Conservation (phyloP, 2,113 vertebrate genomes). For the Daboia siamensis region DNA sequence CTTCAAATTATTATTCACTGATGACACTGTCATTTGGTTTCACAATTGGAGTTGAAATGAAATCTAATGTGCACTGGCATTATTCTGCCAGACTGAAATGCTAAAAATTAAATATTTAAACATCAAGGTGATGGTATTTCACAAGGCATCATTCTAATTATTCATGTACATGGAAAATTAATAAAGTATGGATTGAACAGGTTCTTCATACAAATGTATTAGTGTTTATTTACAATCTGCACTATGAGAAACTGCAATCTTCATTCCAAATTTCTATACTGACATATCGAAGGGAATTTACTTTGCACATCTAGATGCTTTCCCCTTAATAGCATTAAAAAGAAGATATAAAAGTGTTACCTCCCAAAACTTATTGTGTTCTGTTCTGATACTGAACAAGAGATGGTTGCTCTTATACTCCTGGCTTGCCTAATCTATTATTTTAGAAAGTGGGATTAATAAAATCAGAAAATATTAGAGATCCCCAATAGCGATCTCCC, state of each 20-base stretch:
- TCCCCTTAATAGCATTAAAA: not conserved
- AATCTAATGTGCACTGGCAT: not conserved
- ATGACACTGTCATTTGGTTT: not conserved
- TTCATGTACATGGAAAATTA: not conserved
- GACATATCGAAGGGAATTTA: not conserved
- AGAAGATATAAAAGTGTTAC: not conserved
- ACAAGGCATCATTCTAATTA: not conserved
- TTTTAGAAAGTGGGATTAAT: too few relatives aligned
- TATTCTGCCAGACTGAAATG: not conserved
- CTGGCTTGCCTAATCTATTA: too few relatives aligned
- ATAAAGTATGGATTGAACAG: not conserved
- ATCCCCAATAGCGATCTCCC: too few relatives aligned
- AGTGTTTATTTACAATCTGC: not conserved
- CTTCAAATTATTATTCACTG: not conserved
- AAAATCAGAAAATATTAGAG: too few relatives aligned
- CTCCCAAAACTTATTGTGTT: not conserved
- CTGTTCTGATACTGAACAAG: too few relatives aligned
- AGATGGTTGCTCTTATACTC: too few relatives aligned
- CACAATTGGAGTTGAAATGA: not conserved
- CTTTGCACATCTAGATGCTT: not conserved
- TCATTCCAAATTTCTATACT: not conserved
- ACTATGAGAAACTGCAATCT: not conserved
- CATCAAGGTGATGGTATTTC: not conserved
- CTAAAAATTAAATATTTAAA: not conserved
- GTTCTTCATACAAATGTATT: not conserved